Base-by-base conservation (phyloP, 2,797 vertebrate genomes). In the Luscinia luscinia region DNA sequence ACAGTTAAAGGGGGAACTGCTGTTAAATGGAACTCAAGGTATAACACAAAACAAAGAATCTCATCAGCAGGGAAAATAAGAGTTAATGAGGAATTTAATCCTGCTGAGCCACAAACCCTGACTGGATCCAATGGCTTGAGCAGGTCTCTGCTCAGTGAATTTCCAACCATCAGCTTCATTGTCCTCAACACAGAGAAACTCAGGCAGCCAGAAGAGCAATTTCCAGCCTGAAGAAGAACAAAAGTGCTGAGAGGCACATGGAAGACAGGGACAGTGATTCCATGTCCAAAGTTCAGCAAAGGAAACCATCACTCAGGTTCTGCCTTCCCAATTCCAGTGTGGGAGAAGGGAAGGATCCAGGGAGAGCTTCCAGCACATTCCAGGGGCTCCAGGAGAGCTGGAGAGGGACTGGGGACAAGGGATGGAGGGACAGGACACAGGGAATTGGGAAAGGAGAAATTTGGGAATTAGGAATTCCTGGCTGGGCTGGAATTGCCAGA, bases 81-180 rank as follows among this genome's bases (percentile, higher is more conserved):
- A 90, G 69, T 38, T 67, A 72, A 72, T 21, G 41, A 91, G 52
- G 36, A 52, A 77, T 70, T 85, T 30, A 73, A 80, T 23, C 59
- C 27, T 74, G 90, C 85, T 94, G 83, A 90, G 83, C 18, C n/a
- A 86, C 61, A 74, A 90, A 83, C 11, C 49, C 64, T 22, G 81
- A 57, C 26, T n/a, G 76, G 41, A 66, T 72, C 45, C 67, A 63
- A 49, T 6, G 38, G n/a, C 55, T 61, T 16, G 27, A 41, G 46
- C 45, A 80, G n/a, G 38, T 12, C 54, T 68, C 67, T 32, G 46
- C 73, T 74, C 76, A 64, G 57, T 11, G 0, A 19, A 61, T 75
- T 91, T 61, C 72, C 27, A 0, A 73, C 67, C 73, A 75, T 80
- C 54, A 83, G 64, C 59, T 22, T 51, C 52, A 32, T 26, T 27